Percentiles rank a stretch among this genome's conserved stretches.
Conservation (phyloP, 2,797 vertebrate species). For the Enteromius unitaeniatus region DNA sequence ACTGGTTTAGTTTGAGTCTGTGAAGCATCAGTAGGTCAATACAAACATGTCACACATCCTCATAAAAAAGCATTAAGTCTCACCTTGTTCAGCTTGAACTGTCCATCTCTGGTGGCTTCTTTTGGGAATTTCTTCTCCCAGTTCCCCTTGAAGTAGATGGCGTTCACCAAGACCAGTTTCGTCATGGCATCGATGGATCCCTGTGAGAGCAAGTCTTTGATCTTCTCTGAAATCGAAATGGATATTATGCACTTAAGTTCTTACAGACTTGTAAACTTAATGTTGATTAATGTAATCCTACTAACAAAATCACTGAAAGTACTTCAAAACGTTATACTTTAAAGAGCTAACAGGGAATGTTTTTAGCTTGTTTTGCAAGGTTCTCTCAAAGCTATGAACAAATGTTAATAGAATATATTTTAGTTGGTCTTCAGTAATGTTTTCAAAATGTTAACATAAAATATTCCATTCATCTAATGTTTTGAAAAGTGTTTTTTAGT, state of each 20-base stretch:
- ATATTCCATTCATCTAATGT: not conserved
- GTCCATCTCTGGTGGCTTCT: slow-evolving; percentile 49
- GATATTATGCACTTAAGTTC: not conserved
- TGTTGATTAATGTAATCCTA: not conserved
- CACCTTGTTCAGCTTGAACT: slow-evolving; percentile 76
- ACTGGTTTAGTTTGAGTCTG: slow-evolving; percentile 80
- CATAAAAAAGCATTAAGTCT: not conserved
- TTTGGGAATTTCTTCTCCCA: slow-evolving; percentile 72
- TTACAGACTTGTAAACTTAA: not conserved
- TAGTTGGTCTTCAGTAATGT: not conserved
- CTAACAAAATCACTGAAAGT: not conserved
- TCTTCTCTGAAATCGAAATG: slow-evolving; percentile 69
- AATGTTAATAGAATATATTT: too few relatives aligned
- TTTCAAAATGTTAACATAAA: not conserved
- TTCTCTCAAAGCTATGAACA: not conserved
- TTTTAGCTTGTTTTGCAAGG: not conserved
- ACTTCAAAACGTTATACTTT: not conserved
- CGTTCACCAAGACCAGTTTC: slow-evolving; percentile 76
- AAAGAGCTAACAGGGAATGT: not conserved
- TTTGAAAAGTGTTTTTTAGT: not conserved
- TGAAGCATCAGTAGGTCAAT: not conserved
- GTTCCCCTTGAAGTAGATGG: slow-evolving; percentile 78
- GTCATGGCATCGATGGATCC: slow-evolving; percentile 54
- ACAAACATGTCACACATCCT: not conserved
- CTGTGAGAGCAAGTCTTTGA: slow-evolving; percentile 69